phyloP scores from a whole-genome alignment of 2,797 vertebrate genomes.

The Syngnathus rostellatus region DNA sequence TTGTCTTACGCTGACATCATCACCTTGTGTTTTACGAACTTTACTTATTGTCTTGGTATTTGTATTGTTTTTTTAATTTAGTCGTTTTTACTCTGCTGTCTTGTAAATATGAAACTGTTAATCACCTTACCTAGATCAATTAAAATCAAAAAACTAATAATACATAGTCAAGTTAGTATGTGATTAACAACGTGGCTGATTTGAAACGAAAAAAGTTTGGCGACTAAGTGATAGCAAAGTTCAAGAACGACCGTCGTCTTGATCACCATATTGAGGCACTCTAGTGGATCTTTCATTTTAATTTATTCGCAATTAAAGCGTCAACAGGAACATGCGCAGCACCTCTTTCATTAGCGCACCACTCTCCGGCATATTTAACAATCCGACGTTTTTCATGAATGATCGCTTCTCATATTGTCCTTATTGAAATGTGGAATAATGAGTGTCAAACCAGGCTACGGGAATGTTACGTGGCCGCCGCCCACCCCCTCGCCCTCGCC shows the following conservation, averaged over 20 bases:
- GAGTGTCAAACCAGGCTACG: conserved; percentile 9
- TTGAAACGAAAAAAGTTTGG: background rate
- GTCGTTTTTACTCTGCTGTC: too few species aligned
- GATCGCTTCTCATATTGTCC: conserved; percentile 1
- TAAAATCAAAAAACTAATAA: background rate
- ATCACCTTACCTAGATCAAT: too few species aligned
- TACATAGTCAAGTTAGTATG: background rate
- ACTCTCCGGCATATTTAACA: conserved; percentile 7
- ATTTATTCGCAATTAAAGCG: background rate
- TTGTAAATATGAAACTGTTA: too few species aligned
- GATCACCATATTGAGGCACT: background rate
- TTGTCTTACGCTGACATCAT: conserved; percentile 56
- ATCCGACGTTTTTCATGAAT: background rate
- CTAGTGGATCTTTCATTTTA: background rate
- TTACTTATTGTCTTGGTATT: background rate
- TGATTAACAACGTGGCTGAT: background rate
- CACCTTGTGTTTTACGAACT: conserved; percentile 25
- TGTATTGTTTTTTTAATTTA: conserved; percentile 7
- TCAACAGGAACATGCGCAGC: background rate
- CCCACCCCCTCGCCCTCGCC: background rate
- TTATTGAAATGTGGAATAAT: conserved; percentile 14
- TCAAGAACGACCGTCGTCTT: background rate
- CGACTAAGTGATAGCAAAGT: background rate
- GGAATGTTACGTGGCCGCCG: background rate
- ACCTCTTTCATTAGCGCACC: conserved; percentile 1